Conservation (phyloP, 2,797 vertebrate genomes). For the Gouania willdenowi region DNA sequence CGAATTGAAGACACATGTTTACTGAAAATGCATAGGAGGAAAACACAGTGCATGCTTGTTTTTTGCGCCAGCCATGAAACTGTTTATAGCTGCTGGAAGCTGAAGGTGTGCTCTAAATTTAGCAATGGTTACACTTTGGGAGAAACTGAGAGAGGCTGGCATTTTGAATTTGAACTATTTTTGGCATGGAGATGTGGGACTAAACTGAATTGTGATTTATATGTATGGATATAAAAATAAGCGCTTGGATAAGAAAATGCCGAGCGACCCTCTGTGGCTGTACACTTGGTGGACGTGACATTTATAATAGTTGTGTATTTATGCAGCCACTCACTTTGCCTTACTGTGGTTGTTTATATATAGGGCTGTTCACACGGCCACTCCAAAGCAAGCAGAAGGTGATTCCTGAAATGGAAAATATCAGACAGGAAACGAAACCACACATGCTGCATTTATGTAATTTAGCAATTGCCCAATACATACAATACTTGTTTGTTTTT, state of each 20-base stretch:
- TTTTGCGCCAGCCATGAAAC: constrained; percentile 15
- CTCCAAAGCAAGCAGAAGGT: constrained; percentile 37
- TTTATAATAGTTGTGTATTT: constrained; percentile 44
- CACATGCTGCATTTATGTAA: no score
- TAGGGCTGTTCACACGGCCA: constrained; percentile 31
- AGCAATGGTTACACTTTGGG: constrained; percentile 60
- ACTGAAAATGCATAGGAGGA: constrained; percentile 12
- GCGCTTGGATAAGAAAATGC: constrained; percentile 28
- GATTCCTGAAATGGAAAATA: constrained; percentile 11
- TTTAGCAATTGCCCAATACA: no score
- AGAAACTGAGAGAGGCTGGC: constrained; percentile 58
- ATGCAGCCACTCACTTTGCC: constrained; percentile 9
- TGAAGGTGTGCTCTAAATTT: constrained; percentile 66
- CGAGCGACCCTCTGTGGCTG: constrained; percentile 36
- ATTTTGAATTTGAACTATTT: constrained; percentile 62
- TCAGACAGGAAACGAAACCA: constrained; percentile 1
- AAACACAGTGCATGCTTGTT: constrained; percentile 13
- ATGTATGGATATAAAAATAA: constrained; percentile 49
- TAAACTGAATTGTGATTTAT: constrained; percentile 43
- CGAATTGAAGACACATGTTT: constrained; percentile 6
- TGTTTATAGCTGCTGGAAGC: constrained; percentile 48
- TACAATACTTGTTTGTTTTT: no score
- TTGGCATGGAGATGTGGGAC: constrained; percentile 39
- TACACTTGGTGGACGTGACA: constrained; percentile 19
- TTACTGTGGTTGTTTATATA: constrained; percentile 41